Conservation (phyloP, 2,888 invertebrate genomes). For the Tetranychus truncatus region DNA sequence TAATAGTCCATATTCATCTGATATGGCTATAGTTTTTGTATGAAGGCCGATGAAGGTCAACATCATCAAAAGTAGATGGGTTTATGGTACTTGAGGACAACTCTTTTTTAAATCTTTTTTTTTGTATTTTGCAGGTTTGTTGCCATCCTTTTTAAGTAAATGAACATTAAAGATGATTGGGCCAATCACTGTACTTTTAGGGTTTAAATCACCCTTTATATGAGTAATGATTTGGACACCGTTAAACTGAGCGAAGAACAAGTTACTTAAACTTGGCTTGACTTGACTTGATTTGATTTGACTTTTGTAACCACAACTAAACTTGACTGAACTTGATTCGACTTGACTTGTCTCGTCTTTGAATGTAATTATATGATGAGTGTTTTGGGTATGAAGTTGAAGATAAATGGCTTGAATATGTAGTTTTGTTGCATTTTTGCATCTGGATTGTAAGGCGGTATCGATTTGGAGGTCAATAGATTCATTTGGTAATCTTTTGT, state of each 20-base stretch:
- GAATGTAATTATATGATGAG: conserved; percentile 43
- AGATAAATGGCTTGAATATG: conserved; percentile 1
- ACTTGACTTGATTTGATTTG: neutral
- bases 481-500: neutral
- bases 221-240: neutral
- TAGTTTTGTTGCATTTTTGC: neutral
- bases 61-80: neutral
- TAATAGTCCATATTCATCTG: neutral
- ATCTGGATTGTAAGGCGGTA: conserved; percentile 1
- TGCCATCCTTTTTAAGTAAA: conserved; percentile 1
- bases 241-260: neutral
- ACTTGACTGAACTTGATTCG: neutral
- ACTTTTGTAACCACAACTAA: neutral
- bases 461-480: neutral
- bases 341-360: conserved; percentile 37
- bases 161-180: conserved; percentile 1
- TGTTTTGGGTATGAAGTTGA: neutral
- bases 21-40: conserved; percentile 1
- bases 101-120: neutral
- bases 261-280: neutral
- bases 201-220: neutral
- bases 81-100: neutral
- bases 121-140: neutral
- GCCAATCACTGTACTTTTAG: neutral
- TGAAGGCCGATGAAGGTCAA: neutral